Percentiles rank a stretch among this genome's conserved stretches.
phyloP scores from a whole-genome alignment of 1,140 invertebrate genomes.

The Lucilia cuprina region DNA sequence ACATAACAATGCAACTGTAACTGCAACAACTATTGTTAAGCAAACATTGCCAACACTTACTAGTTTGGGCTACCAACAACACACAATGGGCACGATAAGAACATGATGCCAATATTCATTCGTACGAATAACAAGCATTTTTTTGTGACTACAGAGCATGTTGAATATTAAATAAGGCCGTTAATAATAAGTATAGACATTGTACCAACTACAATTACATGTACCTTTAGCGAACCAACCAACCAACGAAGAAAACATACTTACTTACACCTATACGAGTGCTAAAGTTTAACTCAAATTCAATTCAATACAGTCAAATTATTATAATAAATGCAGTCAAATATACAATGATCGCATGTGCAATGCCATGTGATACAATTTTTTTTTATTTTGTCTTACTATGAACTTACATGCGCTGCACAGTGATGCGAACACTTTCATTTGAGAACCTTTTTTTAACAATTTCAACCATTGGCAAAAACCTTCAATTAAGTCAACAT shows the following conservation, averaged over 20 bases:
- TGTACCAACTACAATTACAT: not conserved
- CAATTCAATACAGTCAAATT: not conserved
- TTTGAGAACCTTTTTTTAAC: too few species aligned
- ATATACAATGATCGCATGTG: constrained; percentile 28
- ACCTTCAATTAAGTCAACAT: too few species aligned
- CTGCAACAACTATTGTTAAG: not conserved
- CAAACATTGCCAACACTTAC: not conserved
- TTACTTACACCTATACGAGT: not conserved
- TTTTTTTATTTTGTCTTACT: not conserved
- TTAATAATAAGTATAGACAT: constrained; percentile 9
- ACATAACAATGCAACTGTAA: not conserved
- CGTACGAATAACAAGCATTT: not conserved
- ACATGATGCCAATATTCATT: too few species aligned
- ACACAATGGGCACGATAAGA: too few species aligned
- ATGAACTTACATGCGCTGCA: too few species aligned
- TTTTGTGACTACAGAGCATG: constrained; percentile 5
- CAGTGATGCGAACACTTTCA: too few species aligned
- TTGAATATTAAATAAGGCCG: constrained; percentile 23
- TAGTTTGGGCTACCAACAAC: too few species aligned
- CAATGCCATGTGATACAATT: not conserved
- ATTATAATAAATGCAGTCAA: constrained; percentile 33
- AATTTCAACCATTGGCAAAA: too few species aligned
- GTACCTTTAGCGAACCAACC: too few species aligned
- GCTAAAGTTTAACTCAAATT: not conserved
- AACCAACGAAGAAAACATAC: not conserved